Percentiles rank a stretch among this genome's conserved stretches.
phyloP scores from a whole-genome alignment of 30 jellyfish, hydroid and myxozoan species.

The Cassiopea andromeda region DNA sequence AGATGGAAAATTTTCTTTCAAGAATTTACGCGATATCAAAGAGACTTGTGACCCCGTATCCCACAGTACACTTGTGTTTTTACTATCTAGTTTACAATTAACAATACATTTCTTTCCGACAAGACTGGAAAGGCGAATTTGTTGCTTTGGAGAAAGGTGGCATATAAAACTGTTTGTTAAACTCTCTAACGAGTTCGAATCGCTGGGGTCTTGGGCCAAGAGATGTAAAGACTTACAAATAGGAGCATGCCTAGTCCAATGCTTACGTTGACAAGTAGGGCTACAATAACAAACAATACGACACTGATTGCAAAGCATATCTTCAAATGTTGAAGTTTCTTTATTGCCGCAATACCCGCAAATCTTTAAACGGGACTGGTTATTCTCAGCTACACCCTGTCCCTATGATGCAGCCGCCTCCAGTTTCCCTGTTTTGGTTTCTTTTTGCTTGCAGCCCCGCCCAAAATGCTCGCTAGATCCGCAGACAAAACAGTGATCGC shows the following conservation, averaged over 20 bases:
- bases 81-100: conserved; percentile 56
- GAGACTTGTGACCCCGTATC: conserved; percentile 81
- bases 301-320: conserved; percentile 45
- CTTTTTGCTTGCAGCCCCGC: conserved; percentile 69
- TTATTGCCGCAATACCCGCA: conserved; percentile 41
- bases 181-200: conserved; percentile 2
- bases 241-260: conserved; percentile 61
- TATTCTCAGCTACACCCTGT: conserved; percentile 45
- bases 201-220: conserved; percentile 44
- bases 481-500: conserved; percentile 47
- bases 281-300: conserved; percentile 62
- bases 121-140: conserved; percentile 37
- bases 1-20: conserved; percentile 30
- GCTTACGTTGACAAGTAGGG: conserved; percentile 54
- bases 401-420: conserved; percentile 64
- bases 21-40: conserved; percentile 26
- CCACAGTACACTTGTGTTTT: conserved; percentile 42
- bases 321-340: conserved; percentile 23
- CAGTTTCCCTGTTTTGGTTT: conserved; percentile 67
- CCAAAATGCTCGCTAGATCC: conserved; percentile 45
- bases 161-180: conserved; percentile 25
- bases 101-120: conserved; percentile 69
- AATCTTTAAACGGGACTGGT: conserved; percentile 38
- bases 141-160: conserved; percentile 62
- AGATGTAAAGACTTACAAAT: conserved; percentile 42